A percentile compares a stretch with the other conserved stretches of the same genome.
phyloP scores from a whole-genome alignment of 2,797 vertebrate species.

The Sebastes steindachneri region DNA sequence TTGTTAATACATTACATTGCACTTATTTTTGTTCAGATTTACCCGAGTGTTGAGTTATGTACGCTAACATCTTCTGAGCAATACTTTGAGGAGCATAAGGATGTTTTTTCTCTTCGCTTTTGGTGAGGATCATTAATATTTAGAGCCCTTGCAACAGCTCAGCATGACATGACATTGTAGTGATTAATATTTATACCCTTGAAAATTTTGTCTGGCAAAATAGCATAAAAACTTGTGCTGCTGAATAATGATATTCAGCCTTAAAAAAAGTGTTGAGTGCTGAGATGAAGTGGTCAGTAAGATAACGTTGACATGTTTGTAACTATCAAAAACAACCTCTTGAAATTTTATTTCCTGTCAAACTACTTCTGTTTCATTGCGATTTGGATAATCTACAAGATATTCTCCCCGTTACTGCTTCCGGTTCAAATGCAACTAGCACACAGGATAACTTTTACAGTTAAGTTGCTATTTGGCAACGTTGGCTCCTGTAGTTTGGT shows the following conservation, averaged over 20 bases:
- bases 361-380: conserved; percentile 15
- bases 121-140: not conserved
- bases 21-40: conserved; percentile 48
- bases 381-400: conserved; percentile 1
- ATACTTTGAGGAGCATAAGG: conserved; percentile 23
- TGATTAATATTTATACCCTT: conserved; percentile 22
- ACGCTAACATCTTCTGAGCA: conserved; percentile 41
- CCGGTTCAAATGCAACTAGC: not conserved
- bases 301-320: conserved; percentile 4
- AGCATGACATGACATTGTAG: conserved; percentile 21
- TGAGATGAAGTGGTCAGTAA: conserved; percentile 8
- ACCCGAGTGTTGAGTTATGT: conserved; percentile 16
- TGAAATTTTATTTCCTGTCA: conserved; percentile 24
- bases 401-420: not conserved
- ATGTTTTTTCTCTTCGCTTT: not conserved
- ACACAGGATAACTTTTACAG: not conserved
- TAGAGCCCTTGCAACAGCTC: conserved; percentile 21
- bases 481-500: not conserved
- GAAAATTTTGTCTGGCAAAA: not conserved
- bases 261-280: not conserved
- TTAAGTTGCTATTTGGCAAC: not conserved
- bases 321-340: conserved; percentile 10
- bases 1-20: conserved; percentile 46
- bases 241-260: conserved; percentile 16
- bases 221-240: not conserved